Conservation (phyloP, 1,140 invertebrate genomes). For the Chrysoperla carnea region DNA sequence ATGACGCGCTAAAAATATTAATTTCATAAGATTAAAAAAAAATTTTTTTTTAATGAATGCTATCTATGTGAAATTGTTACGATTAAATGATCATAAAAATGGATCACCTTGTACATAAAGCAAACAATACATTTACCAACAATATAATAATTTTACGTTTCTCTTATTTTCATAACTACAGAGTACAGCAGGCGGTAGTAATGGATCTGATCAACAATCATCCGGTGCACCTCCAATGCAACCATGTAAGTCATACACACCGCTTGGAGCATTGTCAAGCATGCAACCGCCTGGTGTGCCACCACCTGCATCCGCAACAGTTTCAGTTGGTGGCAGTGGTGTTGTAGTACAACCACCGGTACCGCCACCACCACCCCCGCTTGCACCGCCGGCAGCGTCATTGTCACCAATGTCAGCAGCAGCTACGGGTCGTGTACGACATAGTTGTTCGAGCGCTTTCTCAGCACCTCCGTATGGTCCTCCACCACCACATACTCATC, state of each 20-base stretch:
- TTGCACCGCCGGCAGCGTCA: conserved; percentile 1
- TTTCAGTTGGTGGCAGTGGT: too few species aligned
- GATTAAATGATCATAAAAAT: too few species aligned
- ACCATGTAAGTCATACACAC: conserved; percentile 51
- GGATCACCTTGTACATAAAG: too few species aligned
- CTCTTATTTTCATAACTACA: conserved; percentile 11
- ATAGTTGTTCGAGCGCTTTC: conserved; percentile 34
- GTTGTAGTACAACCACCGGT: background rate
- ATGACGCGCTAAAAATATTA: too few species aligned
- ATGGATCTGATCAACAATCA: background rate
- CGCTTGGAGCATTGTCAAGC: conserved; percentile 64
- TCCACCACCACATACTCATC: conserved; percentile 13
- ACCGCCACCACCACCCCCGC: conserved; percentile 4
- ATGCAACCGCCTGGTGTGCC: conserved; percentile 59
- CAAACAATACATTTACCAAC: too few species aligned
- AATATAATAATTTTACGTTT: background rate
- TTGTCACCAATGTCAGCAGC: conserved; percentile 20
- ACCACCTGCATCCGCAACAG: conserved; percentile 23
- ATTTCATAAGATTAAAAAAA: too few species aligned
- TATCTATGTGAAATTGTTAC: too few species aligned
- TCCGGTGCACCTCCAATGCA: conserved; percentile 8
- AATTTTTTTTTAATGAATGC: too few species aligned
- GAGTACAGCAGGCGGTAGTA: conserved; percentile 7
- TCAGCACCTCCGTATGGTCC: conserved; percentile 23
- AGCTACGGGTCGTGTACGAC: conserved; percentile 17